A percentile compares a stretch with the other conserved stretches of the same genome.
Evolutionary conservation across 2,113 vertebrate genomes (phyloP).

Genomic region (Pleuronectes platessa): DNA sequence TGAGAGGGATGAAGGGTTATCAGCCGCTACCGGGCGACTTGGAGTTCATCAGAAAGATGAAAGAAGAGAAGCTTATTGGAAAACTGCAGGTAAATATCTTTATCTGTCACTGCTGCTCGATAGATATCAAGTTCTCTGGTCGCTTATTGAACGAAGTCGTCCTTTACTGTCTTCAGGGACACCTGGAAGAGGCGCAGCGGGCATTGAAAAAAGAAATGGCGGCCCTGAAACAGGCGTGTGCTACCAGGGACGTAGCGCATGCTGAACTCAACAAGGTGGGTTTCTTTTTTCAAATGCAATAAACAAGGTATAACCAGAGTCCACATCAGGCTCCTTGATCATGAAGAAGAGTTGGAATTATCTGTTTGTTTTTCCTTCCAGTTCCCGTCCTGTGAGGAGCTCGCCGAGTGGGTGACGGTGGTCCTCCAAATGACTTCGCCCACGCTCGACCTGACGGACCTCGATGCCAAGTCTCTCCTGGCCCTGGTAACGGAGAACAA

Average conservation of each 20-base stretch:
- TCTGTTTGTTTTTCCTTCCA: constrained; percentile 18
- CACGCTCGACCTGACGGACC: not conserved
- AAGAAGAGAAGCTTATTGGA: constrained; percentile 54
- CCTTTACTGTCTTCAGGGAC: constrained; percentile 37
- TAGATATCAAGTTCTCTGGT: no score
- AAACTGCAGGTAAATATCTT: constrained; percentile 61
- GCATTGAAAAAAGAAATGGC: constrained; percentile 28
- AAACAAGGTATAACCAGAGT: no score
- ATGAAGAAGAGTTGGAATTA: not conserved
- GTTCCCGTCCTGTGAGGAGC: constrained; percentile 52
- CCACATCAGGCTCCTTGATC: not conserved
- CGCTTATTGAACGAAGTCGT: no score
- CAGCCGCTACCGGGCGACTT: constrained; percentile 57
- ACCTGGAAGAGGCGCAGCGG: constrained; percentile 51
- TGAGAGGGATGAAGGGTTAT: constrained; percentile 78
- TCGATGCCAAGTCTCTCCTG: constrained; percentile 51
- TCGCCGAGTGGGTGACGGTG: constrained; percentile 19
- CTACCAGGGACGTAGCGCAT: constrained; percentile 13
- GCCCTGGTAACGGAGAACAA: constrained; percentile 36
- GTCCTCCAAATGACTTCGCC: constrained; percentile 23
- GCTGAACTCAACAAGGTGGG: constrained; percentile 60
- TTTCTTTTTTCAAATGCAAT: not conserved
- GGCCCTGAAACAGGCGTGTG: constrained; percentile 28
- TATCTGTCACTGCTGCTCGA: no score
- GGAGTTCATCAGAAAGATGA: constrained; percentile 71